Base-by-base conservation (phyloP, 2,113 vertebrate species). In the Scopus umbretta region DNA sequence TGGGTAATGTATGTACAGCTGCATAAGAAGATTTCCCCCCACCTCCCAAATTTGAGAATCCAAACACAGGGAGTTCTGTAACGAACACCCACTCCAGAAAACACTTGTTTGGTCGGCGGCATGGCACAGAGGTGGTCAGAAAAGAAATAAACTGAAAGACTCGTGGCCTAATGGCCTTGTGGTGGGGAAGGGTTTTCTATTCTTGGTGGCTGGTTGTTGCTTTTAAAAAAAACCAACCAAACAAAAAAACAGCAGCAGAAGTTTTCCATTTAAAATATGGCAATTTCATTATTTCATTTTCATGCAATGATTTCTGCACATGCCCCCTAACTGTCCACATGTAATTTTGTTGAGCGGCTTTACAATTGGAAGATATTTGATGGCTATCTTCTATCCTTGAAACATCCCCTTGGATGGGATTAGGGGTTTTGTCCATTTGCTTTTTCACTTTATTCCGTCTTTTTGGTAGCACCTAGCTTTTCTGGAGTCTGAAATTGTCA, bases 61-160 rank as follows among this genome's bases (percentile, higher is more conserved):
- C 20, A 15, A 20, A 26, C 49, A 18, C 22, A 38, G 34, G 27
- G 75, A 47, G 32, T 23, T 38, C 42, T 52, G 14, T 32, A 52
- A 58, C 0, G 11, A 73, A 17, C 26, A 62, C 5, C 36, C 0
- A 1, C 38, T 40, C 15, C 71, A 59, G 47, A 67, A 78, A 67
- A n/a, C 0, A 1, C 49, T n/a, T 4, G 1, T 30, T 72, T 63
- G 13, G 18, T 49, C 1, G 1, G 58, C 3, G 7, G 27, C 23
- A 3, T 20, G 34, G 34, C 58, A 47, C 30, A 50, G 43, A 36
- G 36, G 32, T 68, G n/a, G 14, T 9, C 3, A 1, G 42, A 36
- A 65, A 40, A 52, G 29, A 90, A 53, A 36, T 19, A 38, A 55
- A 30, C 0, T 0, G 61, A 32, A 62, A 56, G 53, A 20, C 40